phyloP scores from a whole-genome alignment of 2,113 vertebrate species.

The Urocitellus parryii region DNA sequence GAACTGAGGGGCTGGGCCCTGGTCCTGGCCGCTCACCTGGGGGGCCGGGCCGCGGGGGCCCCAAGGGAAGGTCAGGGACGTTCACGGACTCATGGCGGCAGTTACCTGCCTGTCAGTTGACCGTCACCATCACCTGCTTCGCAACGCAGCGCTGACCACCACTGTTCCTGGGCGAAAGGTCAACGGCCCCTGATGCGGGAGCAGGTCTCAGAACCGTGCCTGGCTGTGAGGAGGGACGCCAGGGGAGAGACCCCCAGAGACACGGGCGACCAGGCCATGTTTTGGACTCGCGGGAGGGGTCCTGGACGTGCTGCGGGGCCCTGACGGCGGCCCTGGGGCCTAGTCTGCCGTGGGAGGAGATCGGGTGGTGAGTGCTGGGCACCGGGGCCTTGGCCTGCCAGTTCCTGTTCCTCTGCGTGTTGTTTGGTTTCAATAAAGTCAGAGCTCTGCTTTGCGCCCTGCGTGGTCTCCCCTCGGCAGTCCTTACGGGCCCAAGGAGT shows the following conservation, averaged over 20 bases:
- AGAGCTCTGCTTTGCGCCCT: background rate
- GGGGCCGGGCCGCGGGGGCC: too few relatives aligned
- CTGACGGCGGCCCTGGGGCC: too few relatives aligned
- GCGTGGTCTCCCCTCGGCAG: background rate
- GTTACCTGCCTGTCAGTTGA: background rate
- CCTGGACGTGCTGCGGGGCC: background rate
- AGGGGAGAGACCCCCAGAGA: background rate
- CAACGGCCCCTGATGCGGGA: too few relatives aligned
- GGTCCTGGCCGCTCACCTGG: too few relatives aligned
- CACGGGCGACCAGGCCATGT: accelerated
- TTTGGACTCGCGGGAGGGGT: background rate
- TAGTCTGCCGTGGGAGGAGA: background rate
- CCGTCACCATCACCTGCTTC: background rate
- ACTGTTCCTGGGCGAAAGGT: too few relatives aligned
- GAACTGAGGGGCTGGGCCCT: background rate
- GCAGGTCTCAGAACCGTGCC: background rate
- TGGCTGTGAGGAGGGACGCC: background rate
- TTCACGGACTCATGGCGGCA: too few relatives aligned
- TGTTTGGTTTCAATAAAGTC: constrained; percentile 47
- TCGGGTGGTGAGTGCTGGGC: background rate
- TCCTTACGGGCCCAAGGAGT: too few relatives aligned
- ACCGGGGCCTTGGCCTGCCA: background rate
- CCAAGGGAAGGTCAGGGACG: background rate
- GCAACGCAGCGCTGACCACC: background rate
- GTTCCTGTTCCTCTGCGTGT: background rate